Evolutionary conservation across 2,888 invertebrate genomes (phyloP), one percentile per base, ranked within the genome.

Genomic region (Eristalis intricaria): DNA sequence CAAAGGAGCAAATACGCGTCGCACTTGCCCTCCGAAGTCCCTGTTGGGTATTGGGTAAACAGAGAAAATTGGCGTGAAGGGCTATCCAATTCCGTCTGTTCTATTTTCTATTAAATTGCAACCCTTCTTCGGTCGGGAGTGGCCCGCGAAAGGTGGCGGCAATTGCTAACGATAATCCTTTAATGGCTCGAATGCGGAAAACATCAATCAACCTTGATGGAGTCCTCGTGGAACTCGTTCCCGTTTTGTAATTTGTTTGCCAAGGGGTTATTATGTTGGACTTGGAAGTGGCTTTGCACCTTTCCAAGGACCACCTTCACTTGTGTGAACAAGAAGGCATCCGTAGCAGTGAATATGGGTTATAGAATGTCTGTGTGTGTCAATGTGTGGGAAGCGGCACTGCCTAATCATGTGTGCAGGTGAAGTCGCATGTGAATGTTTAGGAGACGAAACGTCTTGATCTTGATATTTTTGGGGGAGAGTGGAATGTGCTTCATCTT

Each of bases 131-230:
- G 15, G 10, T 5, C 13, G 11, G 23, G 13, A 63, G 15, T 26
- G 19, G 13, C 10, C 8, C 26, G 13, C 23, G 35, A 22, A n/a
- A 35, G 22, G 22, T 63, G 32, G 32, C 40, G 40, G 50, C 13
- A 58, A 40, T 8, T 22, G 43, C 40, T 38, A 32, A 40, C 32
- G 38, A 68, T 83, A 73, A 83, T 83, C 69, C 38, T 50, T 38
- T 70, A 79, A 84, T 64, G 65, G 43, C 63, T 43, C 10, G 32
- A 38, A 50, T 32, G 38, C 22, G 50, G 29, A 68, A 43, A n/a
- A 60, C 74, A 74, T 79, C 64, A 79, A 84, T 84, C 84, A 84
- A 69, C 74, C 66, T 40, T 61, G 40, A 29, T 66, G 32, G 40
- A 19, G 29, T 64, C 64, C 19, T 11, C 15, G 38, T 22, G 19